A percentile compares a stretch with the other conserved stretches of the same genome.
These are phyloP conservation scores for Eristalis intricaria DNA, from an alignment of 2,888 invertebrate species.

Conservation along the genomic window DNA sequence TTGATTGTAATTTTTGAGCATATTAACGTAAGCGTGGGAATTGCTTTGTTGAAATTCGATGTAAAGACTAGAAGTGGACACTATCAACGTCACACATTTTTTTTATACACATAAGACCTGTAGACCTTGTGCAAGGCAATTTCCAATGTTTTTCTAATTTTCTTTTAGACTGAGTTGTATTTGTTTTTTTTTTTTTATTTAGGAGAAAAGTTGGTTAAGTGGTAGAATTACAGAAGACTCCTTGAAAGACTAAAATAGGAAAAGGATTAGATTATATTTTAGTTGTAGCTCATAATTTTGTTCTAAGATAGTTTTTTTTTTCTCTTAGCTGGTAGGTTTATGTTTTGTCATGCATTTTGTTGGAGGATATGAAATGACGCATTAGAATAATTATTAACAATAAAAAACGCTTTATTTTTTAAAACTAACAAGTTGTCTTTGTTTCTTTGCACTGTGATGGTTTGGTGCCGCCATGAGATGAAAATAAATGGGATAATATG, in stretches of 20 bases:
- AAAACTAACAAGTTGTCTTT: not conserved
- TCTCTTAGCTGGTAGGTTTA: slow-evolving; percentile 21
- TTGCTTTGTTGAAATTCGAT: slow-evolving; percentile 1
- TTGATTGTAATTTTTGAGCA: not conserved
- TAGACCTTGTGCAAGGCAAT: not conserved
- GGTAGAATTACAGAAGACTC: not conserved
- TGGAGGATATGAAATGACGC: not conserved
- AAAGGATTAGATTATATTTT: not conserved
- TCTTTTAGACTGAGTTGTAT: slow-evolving; percentile 50
- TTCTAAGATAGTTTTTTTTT: not conserved
- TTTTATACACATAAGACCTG: not conserved
- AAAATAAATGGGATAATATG: too few species aligned
- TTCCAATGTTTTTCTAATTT: slow-evolving; percentile 19
- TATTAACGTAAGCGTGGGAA: not conserved
- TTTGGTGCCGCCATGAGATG: too few species aligned
- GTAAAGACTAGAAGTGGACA: not conserved
- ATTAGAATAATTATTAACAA: slow-evolving; percentile 8
- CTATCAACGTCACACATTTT: not conserved
- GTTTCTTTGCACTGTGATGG: not conserved
- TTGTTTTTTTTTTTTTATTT: slow-evolving; percentile 3
- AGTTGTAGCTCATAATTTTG: slow-evolving; percentile 20
- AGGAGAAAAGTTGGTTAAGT: slow-evolving; percentile 30
- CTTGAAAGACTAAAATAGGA: slow-evolving; percentile 19
- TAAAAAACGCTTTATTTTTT: slow-evolving; percentile 21
- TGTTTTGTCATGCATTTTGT: slow-evolving; percentile 21